Base-by-base conservation (phyloP, 2,113 vertebrate species). In the Bombycilla garrulus region DNA sequence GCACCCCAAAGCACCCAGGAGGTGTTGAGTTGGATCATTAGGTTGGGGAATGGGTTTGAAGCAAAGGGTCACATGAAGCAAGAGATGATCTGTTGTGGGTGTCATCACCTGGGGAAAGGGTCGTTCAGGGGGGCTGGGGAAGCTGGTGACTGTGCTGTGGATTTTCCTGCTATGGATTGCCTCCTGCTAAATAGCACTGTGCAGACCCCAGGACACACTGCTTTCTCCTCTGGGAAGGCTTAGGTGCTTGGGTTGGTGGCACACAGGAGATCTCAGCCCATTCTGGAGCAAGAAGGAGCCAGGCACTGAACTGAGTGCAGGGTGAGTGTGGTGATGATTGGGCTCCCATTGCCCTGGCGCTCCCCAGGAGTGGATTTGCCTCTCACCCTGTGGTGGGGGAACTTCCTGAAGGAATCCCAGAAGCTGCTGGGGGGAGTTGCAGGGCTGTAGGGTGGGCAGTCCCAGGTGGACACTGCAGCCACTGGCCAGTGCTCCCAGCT, bases 221-320 rank as follows among this genome's bases (percentile, higher is more conserved):
- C 42, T n/a, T 53, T 20, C 48, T 53, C 22, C 42, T 74, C 14
- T 5, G 6, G 36, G 69, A 47, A 40, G 60, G 53, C 12, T 0
- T 3, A 19, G 26, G 1, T 26, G 35, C 15, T 19, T 40, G 51
- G 15, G 25, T 2, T 72, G 35, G 29, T 42, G 66, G 26, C 22
- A 12, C 28, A 6, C 11, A 6, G 1, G 4, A 5, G 3, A 6
- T 28, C 28, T 70, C 29, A 12, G 61, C 40, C 36, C 7, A 0
- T 31, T 20, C 23, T 61, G 86, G 60, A 56, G 67, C 44, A 24
- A 60, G 64, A 80, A n/a, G 47, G 60, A 57, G 24, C 44, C 0
- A 2, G 38, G 51, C 22, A 47, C 8, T 4, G 53, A 33, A 44
- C 28, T 1, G 4, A 18, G 26, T 38, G 4, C 6, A 3, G n/a